Conservation (phyloP, 2,797 vertebrate species). For the Oreonectes daqikongensis region DNA sequence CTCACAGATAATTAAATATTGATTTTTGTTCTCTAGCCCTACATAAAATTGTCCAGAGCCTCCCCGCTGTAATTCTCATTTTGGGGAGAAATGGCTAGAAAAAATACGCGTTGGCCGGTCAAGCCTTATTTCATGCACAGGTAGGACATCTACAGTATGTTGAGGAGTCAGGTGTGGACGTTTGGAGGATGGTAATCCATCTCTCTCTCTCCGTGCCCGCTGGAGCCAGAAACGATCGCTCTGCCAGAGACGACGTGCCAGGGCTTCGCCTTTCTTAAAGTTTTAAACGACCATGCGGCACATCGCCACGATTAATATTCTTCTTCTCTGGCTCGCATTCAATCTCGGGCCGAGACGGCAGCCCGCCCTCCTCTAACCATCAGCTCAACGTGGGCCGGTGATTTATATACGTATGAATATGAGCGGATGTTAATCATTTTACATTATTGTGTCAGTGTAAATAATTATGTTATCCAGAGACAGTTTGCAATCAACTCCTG, state of each 20-base stretch:
- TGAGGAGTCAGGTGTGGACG: slow-evolving; percentile 34
- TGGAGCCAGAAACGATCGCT: slow-evolving; percentile 43
- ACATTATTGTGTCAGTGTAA: slow-evolving; percentile 46
- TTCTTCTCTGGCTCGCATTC: slow-evolving; percentile 27
- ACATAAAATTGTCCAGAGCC: slow-evolving; percentile 90
- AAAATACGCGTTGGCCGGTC: slow-evolving; percentile 57
- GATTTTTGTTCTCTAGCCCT: slow-evolving; percentile 90
- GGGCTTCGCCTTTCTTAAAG: slow-evolving; percentile 30
- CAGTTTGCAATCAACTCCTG: slow-evolving; percentile 45
- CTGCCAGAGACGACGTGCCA: slow-evolving; percentile 40
- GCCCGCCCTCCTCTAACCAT: slow-evolving; percentile 14
- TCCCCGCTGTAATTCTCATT: slow-evolving; percentile 86
- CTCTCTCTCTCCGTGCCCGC: slow-evolving; percentile 23
- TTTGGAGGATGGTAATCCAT: slow-evolving; percentile 22
- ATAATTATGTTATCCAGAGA: slow-evolving; percentile 47
- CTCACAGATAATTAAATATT: slow-evolving; percentile 93
- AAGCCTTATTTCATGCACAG: slow-evolving; percentile 59
- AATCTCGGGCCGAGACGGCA: slow-evolving; percentile 12
- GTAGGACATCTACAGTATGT: slow-evolving; percentile 56
- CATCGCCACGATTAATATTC: slow-evolving; percentile 38
- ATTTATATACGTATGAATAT: slow-evolving; percentile 39
- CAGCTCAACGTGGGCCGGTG: slow-evolving; percentile 17
- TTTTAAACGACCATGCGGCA: slow-evolving; percentile 41
- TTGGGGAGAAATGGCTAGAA: slow-evolving; percentile 66
- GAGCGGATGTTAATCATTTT: slow-evolving; percentile 47